Percentiles rank a stretch among this genome's conserved stretches.
phyloP scores from a whole-genome alignment of 2,113 vertebrate species.

The Lagenorhynchus albirostris region DNA sequence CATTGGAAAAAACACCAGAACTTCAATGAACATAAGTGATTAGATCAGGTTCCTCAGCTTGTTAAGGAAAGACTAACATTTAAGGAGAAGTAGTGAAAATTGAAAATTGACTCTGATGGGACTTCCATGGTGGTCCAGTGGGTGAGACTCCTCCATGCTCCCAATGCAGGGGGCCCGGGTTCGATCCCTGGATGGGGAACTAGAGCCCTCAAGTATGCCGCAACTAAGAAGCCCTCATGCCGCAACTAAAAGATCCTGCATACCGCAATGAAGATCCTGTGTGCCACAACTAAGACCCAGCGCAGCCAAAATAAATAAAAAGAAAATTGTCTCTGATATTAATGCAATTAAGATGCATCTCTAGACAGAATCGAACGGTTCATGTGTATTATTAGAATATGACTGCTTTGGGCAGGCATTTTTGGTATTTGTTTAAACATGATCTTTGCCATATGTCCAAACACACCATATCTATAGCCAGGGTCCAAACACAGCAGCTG shows the following conservation, averaged over 20 bases:
- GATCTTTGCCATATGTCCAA: slow-evolving; percentile 39
- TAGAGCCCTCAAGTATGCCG: too few relatives aligned
- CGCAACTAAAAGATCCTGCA: too few relatives aligned
- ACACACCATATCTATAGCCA: slow-evolving; percentile 26
- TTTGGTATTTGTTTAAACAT: slow-evolving; percentile 49
- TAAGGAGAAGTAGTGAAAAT: not conserved
- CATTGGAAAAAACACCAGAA: not conserved
- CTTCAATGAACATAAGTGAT: not conserved
- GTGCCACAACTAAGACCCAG: too few relatives aligned
- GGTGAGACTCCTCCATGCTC: too few relatives aligned
- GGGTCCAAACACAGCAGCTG: slow-evolving; percentile 65
- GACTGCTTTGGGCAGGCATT: not conserved
- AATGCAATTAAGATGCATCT: not conserved
- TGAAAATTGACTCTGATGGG: too few relatives aligned
- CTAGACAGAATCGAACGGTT: not conserved
- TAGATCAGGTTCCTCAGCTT: not conserved
- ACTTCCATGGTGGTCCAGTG: too few relatives aligned
- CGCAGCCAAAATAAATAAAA: not conserved
- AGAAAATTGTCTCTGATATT: not conserved
- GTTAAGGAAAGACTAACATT: not conserved
- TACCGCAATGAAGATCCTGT: too few relatives aligned
- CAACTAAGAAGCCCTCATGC: too few relatives aligned
- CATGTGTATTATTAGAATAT: not conserved
- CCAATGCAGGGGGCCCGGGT: too few relatives aligned
- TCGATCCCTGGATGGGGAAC: too few relatives aligned